These are phyloP conservation scores for Harpalus rubripes DNA, from an alignment of 2,888 invertebrate genomes.

Conservation along the genomic window DNA sequence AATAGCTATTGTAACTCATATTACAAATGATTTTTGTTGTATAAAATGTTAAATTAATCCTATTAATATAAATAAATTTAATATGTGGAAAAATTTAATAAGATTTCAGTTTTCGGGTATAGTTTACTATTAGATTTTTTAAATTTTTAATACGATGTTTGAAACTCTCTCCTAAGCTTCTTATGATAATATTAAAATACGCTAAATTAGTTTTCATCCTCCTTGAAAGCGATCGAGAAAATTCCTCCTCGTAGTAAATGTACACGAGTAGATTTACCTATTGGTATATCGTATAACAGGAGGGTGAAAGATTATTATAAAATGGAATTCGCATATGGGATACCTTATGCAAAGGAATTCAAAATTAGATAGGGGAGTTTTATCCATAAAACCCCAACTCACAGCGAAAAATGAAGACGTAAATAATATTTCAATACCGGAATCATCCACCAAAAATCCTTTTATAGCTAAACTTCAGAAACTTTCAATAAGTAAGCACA, in stretches of 20 bases:
- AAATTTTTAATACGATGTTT: too few relatives aligned
- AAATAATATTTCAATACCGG: conserved; percentile 44
- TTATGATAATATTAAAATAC: too few relatives aligned
- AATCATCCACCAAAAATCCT: conserved; percentile 31
- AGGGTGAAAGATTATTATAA: conserved; percentile 50
- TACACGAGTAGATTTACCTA: conserved; percentile 11
- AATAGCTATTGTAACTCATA: too few relatives aligned
- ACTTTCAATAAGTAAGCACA: conserved; percentile 38
- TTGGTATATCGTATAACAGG: conserved; percentile 11
- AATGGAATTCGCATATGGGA: conserved; percentile 53
- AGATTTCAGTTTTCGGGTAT: too few relatives aligned
- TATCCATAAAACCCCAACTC: conserved; percentile 44
- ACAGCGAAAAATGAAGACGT: conserved; percentile 51
- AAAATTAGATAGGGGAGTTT: conserved; percentile 51
- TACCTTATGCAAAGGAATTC: conserved; percentile 48
- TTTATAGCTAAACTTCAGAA: conserved; percentile 20
- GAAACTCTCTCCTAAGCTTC: too few relatives aligned
- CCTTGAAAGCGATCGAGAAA: background rate
- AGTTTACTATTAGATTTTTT: too few relatives aligned
- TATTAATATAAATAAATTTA: too few relatives aligned
- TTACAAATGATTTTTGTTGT: too few relatives aligned
- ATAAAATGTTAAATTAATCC: too few relatives aligned
- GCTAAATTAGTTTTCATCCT: too few relatives aligned
- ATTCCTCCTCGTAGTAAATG: conserved; percentile 2
- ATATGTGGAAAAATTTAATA: too few relatives aligned